Base-by-base conservation (phyloP, 2,113 vertebrate species). In the Zosterops pallidus region DNA sequence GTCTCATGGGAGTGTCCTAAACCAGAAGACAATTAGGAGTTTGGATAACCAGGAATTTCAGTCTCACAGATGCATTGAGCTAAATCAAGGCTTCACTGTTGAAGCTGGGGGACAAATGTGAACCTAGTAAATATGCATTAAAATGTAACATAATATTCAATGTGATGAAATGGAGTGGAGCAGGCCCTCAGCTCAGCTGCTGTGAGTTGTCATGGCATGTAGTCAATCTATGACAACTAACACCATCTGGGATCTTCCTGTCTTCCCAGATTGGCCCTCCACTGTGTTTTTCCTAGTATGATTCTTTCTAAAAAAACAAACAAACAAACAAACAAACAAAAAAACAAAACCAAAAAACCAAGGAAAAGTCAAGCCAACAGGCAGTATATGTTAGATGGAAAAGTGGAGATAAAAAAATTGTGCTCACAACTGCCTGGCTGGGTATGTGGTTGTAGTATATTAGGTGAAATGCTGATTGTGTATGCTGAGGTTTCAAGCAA, bases 41-140 rank as follows among this genome's bases (percentile, higher is more conserved):
- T 86, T 92, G 90, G 77, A 84, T 92, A 96, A 96, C 65, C 46
- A 65, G 93, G 90, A 94, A 76, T 90, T 95, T 78, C 52, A 71
- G 88, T 49, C 77, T 78, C 2, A 2, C 26, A 57, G 68, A 92
- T 80, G 42, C 9, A 5, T 89, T 90, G 65, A 90, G 72, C 72
- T 72, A 57, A 81, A 84, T 92, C 88, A 83, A 13, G 86, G 35
- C 80, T 87, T 76, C n/a, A 18, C 42, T 90, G 70, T 67, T 83
- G 75, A 69, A 89, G 53, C 83, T 93, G 69, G 29, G 33, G 71
- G 35, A 80, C 49, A 62, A 90, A 89, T 8, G 2, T 37, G 39
- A 90, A 70, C 28, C 68, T 35, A 20, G 76, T 71, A 93, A 95
- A 86, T 68, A 67, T 10, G 37, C 76, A 75, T 84, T 95, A 70